phyloP scores from a whole-genome alignment of 2,797 vertebrate genomes.

The Hafferia zeledoni region DNA sequence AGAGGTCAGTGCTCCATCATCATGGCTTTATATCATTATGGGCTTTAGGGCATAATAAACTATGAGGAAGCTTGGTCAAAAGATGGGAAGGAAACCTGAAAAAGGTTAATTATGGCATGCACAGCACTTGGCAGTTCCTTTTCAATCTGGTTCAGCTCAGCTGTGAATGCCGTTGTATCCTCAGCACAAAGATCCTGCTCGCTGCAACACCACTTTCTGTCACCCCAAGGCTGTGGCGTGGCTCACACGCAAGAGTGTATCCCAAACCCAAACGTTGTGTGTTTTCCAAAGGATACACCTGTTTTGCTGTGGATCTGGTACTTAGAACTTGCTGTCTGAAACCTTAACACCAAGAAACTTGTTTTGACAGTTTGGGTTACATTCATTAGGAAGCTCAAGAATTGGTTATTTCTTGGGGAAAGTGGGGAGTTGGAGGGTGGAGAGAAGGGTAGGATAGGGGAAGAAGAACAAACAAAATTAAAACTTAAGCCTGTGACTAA shows the following conservation, averaged over 20 bases:
- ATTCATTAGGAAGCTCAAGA: neutral
- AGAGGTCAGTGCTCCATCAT: conserved; percentile 65
- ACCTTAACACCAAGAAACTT: neutral
- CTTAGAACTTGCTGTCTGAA: neutral
- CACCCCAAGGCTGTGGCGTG: neutral
- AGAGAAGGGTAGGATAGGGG: neutral
- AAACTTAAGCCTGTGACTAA: conserved; percentile 37
- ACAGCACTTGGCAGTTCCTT: conserved; percentile 65
- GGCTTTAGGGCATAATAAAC: conserved; percentile 67
- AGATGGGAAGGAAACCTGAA: conserved; percentile 59
- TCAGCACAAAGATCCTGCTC: conserved; percentile 3
- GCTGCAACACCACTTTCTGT: neutral
- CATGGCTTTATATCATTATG: conserved; percentile 65
- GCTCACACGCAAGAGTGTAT: neutral
- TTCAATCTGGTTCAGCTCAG: conserved; percentile 61
- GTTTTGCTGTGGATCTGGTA: neutral
- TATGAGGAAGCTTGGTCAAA: conserved; percentile 58
- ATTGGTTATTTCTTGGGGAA: neutral
- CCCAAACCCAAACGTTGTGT: fast-evolving
- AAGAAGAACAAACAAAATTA: conserved; percentile 11
- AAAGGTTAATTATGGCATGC: conserved; percentile 69
- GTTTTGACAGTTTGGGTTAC: conserved; percentile 5
- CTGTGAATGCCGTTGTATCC: conserved; percentile 23
- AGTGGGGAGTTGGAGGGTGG: fast-evolving
- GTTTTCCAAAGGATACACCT: conserved; percentile 4